These are phyloP conservation scores for Lysandra coridon DNA, from an alignment of 2,888 invertebrate genomes.

Conservation along the genomic window DNA sequence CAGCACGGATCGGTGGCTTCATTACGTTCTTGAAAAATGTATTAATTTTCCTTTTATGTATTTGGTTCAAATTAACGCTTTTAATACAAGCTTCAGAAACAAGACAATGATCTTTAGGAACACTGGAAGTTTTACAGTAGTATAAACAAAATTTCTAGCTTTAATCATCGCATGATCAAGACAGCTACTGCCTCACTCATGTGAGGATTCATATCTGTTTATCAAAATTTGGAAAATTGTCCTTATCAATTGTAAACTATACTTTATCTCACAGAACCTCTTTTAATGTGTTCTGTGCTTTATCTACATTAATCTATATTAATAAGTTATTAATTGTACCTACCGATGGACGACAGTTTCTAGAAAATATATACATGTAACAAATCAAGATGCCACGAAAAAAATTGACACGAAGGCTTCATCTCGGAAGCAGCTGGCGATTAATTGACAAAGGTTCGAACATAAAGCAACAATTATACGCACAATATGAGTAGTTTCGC, in stretches of 20 bases:
- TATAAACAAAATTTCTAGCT: not conserved
- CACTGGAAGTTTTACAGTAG: not conserved
- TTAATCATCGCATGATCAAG: not conserved
- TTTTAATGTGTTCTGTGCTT: no score
- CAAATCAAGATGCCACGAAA: not conserved
- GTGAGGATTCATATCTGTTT: no score
- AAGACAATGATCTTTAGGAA: not conserved
- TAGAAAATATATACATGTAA: not conserved
- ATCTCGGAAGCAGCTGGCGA: conserved; percentile 18
- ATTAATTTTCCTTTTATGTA: no score
- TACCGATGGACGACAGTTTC: not conserved
- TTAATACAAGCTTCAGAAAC: not conserved
- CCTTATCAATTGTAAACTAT: no score
- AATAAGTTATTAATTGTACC: no score
- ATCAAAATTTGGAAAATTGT: not conserved
- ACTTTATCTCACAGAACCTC: no score
- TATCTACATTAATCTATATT: no score
- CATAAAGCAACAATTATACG: conserved; percentile 24
- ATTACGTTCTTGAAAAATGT: no score
- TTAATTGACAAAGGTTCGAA: conserved; percentile 12
- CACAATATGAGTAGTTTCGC: conserved; percentile 27
- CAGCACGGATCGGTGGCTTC: no score
- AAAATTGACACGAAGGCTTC: not conserved
- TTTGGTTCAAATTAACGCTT: not conserved
- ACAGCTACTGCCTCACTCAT: not conserved